Conservation (phyloP, 2,113 vertebrate species). For the Chlamydotis undulata region DNA sequence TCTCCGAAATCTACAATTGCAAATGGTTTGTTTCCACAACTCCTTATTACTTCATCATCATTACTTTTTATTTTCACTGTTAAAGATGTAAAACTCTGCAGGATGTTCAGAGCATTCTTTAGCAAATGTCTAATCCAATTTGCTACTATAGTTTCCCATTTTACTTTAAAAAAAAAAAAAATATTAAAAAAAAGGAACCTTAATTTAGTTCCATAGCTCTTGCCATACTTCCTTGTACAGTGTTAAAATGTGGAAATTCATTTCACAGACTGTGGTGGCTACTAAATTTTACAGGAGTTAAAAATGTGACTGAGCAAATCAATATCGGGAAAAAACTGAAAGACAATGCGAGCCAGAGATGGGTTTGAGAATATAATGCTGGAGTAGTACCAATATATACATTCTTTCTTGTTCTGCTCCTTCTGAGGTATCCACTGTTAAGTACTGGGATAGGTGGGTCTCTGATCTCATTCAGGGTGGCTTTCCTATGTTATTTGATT, state of each 20-base stretch:
- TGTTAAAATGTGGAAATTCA: background rate
- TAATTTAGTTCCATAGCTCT: background rate
- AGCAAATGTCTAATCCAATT: background rate
- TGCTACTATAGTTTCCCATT: background rate
- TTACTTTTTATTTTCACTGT: background rate
- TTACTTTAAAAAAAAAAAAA: background rate
- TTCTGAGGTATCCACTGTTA: background rate
- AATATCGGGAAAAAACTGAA: background rate
- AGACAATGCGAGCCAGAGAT: background rate
- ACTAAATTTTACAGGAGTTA: background rate
- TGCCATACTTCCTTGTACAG: background rate
- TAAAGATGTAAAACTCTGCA: background rate
- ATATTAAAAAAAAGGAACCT: too few species aligned
- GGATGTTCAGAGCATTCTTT: background rate
- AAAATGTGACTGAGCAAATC: background rate
- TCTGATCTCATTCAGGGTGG: background rate
- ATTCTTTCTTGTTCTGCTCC: background rate
- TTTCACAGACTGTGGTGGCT: background rate
- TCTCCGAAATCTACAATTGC: background rate
- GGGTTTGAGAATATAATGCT: background rate
- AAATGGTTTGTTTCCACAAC: background rate
- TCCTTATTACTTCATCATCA: background rate
- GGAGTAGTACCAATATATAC: background rate
- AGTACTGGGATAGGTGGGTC: background rate
- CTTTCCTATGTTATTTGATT: background rate